phyloP scores from a whole-genome alignment of 2,888 invertebrate species.

The Lochmaea capreae region DNA sequence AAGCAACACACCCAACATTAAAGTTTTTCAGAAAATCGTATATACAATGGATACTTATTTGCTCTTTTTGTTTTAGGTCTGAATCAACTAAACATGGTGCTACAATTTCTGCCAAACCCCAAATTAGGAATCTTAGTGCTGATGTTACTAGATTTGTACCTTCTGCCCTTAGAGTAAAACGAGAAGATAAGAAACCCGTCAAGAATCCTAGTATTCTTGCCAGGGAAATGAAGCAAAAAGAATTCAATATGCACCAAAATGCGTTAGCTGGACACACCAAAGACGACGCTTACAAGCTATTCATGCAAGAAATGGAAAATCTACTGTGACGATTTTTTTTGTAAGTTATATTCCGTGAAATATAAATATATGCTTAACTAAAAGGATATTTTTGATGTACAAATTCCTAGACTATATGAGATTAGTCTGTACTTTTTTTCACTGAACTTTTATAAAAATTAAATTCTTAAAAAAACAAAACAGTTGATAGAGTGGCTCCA shows the following conservation, averaged over 20 bases:
- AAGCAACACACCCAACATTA: too few species aligned
- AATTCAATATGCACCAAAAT: constrained; percentile 60
- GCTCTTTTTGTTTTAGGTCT: constrained; percentile 29
- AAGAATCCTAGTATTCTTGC: constrained; percentile 69
- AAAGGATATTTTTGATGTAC: too few species aligned
- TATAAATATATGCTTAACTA: constrained; percentile 6
- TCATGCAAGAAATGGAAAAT: constrained; percentile 98
- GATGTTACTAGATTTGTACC: constrained; percentile 97
- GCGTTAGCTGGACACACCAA: constrained; percentile 74
- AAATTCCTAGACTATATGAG: too few species aligned
- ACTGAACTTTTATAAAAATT: too few species aligned
- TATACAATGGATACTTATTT: constrained; percentile 1
- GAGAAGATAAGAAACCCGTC: constrained; percentile 80
- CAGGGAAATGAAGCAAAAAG: constrained; percentile 69
- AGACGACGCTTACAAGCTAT: constrained; percentile 98
- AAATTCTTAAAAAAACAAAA: too few species aligned
- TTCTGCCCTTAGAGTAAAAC: constrained; percentile 89
- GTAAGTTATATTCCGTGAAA: neutral
- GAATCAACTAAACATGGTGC: constrained; percentile 72
- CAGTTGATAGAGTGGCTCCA: too few species aligned
- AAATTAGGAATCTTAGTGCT: constrained; percentile 91
- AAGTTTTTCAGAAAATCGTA: neutral
- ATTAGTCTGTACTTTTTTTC: too few species aligned
- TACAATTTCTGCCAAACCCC: constrained; percentile 96
- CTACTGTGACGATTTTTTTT: constrained; percentile 72